Evolutionary conservation across 23 tunicate species (phyloP).

Genomic region (Botrylloides violaceus): DNA sequence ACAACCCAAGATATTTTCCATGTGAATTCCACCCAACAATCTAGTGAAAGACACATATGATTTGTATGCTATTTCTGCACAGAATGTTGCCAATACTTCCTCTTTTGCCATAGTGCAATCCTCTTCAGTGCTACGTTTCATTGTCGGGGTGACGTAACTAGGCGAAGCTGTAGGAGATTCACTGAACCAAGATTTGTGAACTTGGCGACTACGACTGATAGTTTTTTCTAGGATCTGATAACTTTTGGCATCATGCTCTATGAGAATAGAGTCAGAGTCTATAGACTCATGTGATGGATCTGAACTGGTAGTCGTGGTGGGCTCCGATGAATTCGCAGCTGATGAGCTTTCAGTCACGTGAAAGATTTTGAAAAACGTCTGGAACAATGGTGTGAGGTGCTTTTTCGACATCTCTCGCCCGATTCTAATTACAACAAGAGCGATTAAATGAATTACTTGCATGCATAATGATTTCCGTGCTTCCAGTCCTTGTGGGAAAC

Average conservation of each 20-base stretch:
- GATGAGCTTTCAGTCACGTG: not conserved
- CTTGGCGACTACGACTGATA: not conserved
- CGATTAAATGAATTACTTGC: constrained; percentile 36
- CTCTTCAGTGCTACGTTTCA: not conserved
- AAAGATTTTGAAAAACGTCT: constrained; percentile 39
- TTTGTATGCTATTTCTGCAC: constrained; percentile 64
- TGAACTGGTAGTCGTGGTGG: not conserved
- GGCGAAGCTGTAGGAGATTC: constrained; percentile 17
- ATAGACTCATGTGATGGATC: not conserved
- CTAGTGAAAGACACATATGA: constrained; percentile 75
- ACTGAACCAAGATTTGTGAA: constrained; percentile 23
- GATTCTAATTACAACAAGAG: constrained; percentile 40
- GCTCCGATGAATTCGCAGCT: not conserved
- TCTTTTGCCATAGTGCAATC: too few relatives aligned
- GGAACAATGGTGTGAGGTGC: constrained; percentile 30
- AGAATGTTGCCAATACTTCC: constrained; percentile 35
- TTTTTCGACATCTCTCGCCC: constrained; percentile 74
- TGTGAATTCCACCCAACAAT: constrained; percentile 57
- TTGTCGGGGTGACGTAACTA: not conserved
- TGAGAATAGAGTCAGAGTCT: constrained; percentile 9
- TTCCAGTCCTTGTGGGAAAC: constrained; percentile 49
- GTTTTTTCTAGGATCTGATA: constrained; percentile 1
- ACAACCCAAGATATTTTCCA: constrained; percentile 44
- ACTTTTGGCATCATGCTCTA: constrained; percentile 15
- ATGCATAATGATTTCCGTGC: constrained; percentile 54